Conservation (phyloP, 2,113 vertebrate genomes). For the Cairina moschata region DNA sequence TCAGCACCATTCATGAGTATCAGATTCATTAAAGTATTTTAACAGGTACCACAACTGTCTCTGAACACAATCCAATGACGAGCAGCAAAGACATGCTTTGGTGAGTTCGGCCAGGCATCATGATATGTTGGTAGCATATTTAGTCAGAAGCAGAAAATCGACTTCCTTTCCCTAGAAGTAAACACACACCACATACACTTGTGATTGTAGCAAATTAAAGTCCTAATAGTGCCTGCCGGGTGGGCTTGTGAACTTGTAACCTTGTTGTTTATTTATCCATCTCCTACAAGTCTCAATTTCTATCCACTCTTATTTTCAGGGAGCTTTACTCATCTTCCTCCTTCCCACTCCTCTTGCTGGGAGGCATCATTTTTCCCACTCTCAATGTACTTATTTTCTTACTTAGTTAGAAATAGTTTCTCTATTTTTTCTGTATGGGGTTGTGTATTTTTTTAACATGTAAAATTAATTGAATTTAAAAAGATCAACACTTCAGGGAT, state of each 20-base stretch:
- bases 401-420: slow-evolving; percentile 54
- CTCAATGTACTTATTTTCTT: neutral
- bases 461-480: slow-evolving; percentile 18
- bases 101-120: slow-evolving; percentile 44
- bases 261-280: slow-evolving; percentile 70
- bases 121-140: slow-evolving; percentile 48
- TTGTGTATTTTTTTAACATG: neutral
- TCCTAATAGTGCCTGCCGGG: slow-evolving; percentile 66
- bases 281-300: slow-evolving; percentile 31
- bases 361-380: slow-evolving; percentile 49
- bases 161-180: slow-evolving; percentile 56
- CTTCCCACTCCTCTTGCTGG: slow-evolving; percentile 39
- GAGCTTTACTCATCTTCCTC: slow-evolving; percentile 39
- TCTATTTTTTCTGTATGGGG: neutral
- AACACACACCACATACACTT: neutral
- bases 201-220: slow-evolving; percentile 70
- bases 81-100: slow-evolving; percentile 57
- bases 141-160: slow-evolving; percentile 56
- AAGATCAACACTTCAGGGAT: neutral
- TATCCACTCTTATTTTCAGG: slow-evolving; percentile 47
- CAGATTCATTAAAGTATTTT: slow-evolving; percentile 67
- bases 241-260: slow-evolving; percentile 70
- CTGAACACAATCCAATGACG: slow-evolving; percentile 44
- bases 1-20: slow-evolving; percentile 62
- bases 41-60: slow-evolving; percentile 66